These are phyloP conservation scores for Podarcis siculus DNA, from an alignment of 2,797 vertebrate species.

Conservation along the genomic window DNA sequence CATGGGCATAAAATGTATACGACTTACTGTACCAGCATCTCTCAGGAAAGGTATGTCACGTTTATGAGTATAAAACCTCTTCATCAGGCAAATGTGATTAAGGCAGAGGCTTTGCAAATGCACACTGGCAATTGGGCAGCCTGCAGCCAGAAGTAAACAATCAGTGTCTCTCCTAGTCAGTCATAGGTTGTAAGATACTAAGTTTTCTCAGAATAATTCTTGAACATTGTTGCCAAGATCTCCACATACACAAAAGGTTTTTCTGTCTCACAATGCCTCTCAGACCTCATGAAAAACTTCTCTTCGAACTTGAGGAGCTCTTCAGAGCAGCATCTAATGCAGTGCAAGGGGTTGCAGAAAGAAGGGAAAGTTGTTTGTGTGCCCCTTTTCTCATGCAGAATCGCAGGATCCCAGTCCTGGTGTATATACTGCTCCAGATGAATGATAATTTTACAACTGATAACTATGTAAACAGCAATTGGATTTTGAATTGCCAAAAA, in stretches of 20 bases:
- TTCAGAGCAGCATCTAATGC: background rate
- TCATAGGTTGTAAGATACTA: background rate
- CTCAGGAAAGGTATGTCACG: background rate
- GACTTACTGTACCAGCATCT: constrained; percentile 14
- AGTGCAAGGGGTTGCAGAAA: background rate
- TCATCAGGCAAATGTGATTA: background rate
- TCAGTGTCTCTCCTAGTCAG: background rate
- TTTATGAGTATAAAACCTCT: background rate
- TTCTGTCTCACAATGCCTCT: background rate
- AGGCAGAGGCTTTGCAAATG: background rate
- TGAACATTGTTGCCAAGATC: background rate
- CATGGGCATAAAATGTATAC: background rate
- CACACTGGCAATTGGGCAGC: background rate
- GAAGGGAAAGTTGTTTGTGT: background rate
- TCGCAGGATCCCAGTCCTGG: background rate
- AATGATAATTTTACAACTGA: background rate
- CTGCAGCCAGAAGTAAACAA: background rate
- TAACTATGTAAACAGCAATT: background rate
- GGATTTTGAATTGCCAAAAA: constrained; percentile 5
- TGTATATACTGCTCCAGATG: background rate
- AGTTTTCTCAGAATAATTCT: background rate
- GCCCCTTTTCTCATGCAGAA: background rate
- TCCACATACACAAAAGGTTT: background rate
- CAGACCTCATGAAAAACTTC: background rate
- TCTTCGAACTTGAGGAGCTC: background rate